phyloP scores from a whole-genome alignment of 1,140 invertebrate species.

The Cyrtorhinus lividipennis region DNA sequence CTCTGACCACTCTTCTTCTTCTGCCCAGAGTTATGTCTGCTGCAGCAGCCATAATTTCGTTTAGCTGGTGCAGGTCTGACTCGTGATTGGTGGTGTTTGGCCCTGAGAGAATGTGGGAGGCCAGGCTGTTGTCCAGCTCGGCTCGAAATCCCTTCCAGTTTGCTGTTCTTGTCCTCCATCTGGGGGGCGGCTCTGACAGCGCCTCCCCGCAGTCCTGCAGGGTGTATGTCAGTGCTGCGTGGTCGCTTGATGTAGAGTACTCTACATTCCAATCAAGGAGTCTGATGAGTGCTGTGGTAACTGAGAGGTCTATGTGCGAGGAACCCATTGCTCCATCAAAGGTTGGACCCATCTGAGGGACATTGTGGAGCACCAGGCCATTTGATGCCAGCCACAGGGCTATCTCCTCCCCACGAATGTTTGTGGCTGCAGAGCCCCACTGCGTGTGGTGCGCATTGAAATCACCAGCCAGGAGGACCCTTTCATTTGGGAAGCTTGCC shows the following conservation, averaged over 20 bases:
- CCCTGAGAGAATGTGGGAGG: not conserved
- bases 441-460: not conserved
- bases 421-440: not conserved
- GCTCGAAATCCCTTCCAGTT: not conserved
- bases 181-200: not conserved
- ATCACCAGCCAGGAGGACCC: not conserved
- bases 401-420: not conserved
- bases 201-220: not conserved
- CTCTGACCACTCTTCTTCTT: not conserved
- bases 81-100: not conserved
- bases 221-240: not conserved
- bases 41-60: not conserved
- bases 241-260: not conserved
- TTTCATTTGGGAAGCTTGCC: not conserved
- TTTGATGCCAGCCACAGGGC: not conserved
- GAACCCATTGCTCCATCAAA: not conserved
- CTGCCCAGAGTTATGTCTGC: not conserved
- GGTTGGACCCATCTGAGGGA: not conserved
- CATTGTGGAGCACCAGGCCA: not conserved
- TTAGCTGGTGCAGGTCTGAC: not conserved
- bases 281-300: not conserved
- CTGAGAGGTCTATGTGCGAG: not conserved
- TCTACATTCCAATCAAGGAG: not conserved
- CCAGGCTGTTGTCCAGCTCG: not conserved
- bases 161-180: not conserved